Evolutionary conservation across 2,797 vertebrate genomes (phyloP).

Genomic region (Pipistrellus pygmaeus): DNA sequence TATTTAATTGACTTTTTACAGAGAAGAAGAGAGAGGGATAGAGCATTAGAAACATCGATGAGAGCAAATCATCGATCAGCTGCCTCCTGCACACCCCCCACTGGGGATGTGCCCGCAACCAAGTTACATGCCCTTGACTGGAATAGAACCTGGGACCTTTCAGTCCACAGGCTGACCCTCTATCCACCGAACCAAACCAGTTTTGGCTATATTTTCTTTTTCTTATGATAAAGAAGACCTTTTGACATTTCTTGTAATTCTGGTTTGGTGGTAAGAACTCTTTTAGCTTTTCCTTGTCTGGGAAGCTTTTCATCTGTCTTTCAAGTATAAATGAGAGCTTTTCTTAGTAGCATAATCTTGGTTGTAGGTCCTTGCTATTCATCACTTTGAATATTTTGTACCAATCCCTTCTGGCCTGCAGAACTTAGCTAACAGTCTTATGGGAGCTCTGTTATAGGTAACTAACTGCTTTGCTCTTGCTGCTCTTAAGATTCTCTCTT

Average conservation of each 20-base stretch:
- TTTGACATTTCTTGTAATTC: neutral
- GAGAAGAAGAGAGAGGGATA: too few relatives aligned
- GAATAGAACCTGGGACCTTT: too few relatives aligned
- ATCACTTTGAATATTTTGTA: neutral
- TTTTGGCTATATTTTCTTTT: neutral
- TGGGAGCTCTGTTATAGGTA: neutral
- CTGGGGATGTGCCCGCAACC: too few relatives aligned
- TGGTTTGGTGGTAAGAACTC: neutral
- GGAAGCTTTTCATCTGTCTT: neutral
- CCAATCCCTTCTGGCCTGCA: neutral
- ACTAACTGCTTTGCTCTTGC: neutral
- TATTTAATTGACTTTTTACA: too few relatives aligned
- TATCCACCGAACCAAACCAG: too few relatives aligned
- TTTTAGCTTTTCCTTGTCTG: neutral
- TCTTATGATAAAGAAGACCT: neutral
- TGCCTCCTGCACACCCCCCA: too few relatives aligned
- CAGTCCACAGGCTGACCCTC: too few relatives aligned
- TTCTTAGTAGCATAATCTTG: neutral
- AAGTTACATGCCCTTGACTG: too few relatives aligned
- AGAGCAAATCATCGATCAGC: too few relatives aligned
- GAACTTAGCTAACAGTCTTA: neutral
- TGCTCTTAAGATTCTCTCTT: neutral
- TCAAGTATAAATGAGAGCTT: neutral
- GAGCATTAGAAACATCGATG: too few relatives aligned
- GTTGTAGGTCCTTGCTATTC: neutral